Evolutionary conservation across 2,797 vertebrate species (phyloP).

Genomic region (Orestias chungarensis): DNA sequence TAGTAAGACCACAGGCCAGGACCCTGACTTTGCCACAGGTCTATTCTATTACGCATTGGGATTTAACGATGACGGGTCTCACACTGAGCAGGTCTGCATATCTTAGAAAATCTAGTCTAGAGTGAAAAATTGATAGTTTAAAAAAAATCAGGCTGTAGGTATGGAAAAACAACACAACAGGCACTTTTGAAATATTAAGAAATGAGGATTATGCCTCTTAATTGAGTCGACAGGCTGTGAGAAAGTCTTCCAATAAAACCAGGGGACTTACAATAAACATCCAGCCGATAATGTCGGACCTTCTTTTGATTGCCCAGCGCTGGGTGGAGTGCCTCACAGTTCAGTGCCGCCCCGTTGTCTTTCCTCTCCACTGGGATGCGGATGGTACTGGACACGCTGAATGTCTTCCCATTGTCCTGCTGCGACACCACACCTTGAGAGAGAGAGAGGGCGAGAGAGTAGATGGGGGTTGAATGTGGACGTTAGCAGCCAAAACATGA

Average conservation of each 20-base stretch:
- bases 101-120: slow-evolving; percentile 35
- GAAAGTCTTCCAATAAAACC: background rate
- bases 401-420: slow-evolving; percentile 87
- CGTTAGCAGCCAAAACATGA: slow-evolving; percentile 34
- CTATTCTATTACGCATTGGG: slow-evolving; percentile 44
- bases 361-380: slow-evolving; percentile 86
- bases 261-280: slow-evolving; percentile 87
- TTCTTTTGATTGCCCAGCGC: slow-evolving; percentile 83
- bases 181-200: slow-evolving; percentile 40
- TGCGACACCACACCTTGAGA: slow-evolving; percentile 84
- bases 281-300: slow-evolving; percentile 89
- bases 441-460: slow-evolving; percentile 16
- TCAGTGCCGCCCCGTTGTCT: slow-evolving; percentile 87
- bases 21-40: slow-evolving; percentile 40
- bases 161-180: slow-evolving; percentile 38
- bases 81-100: slow-evolving; percentile 36
- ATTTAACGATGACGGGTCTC: slow-evolving; percentile 56
- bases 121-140: slow-evolving; percentile 49
- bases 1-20: slow-evolving; percentile 39
- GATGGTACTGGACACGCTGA: slow-evolving; percentile 86
- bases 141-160: slow-evolving; percentile 47
- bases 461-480: slow-evolving; percentile 10
- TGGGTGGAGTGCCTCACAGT: slow-evolving; percentile 86
- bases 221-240: slow-evolving; percentile 36
- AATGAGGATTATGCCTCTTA: slow-evolving; percentile 22